Evolutionary conservation across 2,797 vertebrate genomes (phyloP).

Genomic region (Melanotaenia pygmaea): DNA sequence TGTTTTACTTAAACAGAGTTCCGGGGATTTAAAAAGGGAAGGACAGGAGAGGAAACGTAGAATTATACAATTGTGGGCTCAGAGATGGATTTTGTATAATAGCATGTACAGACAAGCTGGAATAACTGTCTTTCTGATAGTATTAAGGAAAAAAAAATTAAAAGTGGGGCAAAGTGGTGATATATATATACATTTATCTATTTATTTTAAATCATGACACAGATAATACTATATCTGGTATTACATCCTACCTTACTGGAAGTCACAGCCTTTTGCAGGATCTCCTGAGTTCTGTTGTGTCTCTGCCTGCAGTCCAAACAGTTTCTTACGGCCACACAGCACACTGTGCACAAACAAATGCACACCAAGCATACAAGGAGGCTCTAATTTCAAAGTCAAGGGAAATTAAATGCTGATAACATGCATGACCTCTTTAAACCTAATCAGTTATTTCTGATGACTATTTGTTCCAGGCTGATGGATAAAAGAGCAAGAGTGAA

Average conservation of each 20-base stretch:
- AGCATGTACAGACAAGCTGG: not conserved
- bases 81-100: not conserved
- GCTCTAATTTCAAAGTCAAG: constrained; percentile 44
- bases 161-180: not conserved
- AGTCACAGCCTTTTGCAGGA: constrained; percentile 79
- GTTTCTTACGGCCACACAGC: constrained; percentile 95
- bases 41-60: not conserved
- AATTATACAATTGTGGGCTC: not conserved
- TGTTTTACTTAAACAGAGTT: not conserved
- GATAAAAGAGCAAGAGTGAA: constrained; percentile 30
- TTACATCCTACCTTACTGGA: constrained; percentile 84
- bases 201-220: not conserved
- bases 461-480: constrained; percentile 59
- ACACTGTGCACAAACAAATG: constrained; percentile 84
- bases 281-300: constrained; percentile 89
- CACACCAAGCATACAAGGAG: constrained; percentile 58
- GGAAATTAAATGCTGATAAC: constrained; percentile 62
- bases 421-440: constrained; percentile 59
- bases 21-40: not conserved
- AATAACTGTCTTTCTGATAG: not conserved
- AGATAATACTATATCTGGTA: not conserved
- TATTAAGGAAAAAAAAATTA: not conserved
- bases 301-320: constrained; percentile 95
- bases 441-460: constrained; percentile 67
- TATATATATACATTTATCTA: not conserved